phyloP scores from a whole-genome alignment of 2,797 vertebrate species.

The Sebastes minor region DNA sequence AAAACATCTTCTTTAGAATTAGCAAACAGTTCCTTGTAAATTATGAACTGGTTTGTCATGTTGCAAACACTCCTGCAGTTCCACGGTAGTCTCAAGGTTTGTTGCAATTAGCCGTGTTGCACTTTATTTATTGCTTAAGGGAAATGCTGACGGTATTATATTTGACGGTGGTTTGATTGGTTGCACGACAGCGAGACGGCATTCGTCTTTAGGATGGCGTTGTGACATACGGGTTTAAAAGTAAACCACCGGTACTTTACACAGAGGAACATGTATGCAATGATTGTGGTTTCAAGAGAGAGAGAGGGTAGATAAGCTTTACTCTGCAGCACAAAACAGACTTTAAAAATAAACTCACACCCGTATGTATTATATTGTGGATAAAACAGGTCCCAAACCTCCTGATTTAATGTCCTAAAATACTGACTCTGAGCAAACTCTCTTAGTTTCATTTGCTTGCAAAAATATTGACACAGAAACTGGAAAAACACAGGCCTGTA shows the following conservation, averaged over 20 bases:
- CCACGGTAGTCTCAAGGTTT: background rate
- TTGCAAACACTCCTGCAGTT: slow-evolving; percentile 18
- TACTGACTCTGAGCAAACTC: background rate
- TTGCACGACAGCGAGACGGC: background rate
- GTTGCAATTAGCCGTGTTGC: slow-evolving; percentile 9
- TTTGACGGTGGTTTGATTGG: background rate
- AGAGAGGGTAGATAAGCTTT: background rate
- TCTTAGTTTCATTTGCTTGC: background rate
- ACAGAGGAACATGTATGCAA: background rate
- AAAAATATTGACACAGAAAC: background rate
- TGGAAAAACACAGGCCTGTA: background rate
- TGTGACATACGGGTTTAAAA: background rate
- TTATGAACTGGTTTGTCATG: slow-evolving; percentile 1
- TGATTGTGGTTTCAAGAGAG: background rate
- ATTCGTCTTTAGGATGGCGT: background rate
- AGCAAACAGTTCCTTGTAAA: slow-evolving; percentile 21
- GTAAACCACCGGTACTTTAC: background rate
- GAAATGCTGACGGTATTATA: background rate
- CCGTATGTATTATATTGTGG: background rate
- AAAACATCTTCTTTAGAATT: slow-evolving; percentile 18
- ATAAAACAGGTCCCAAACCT: background rate
- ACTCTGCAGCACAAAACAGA: background rate
- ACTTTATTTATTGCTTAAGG: background rate
- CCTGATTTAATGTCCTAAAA: background rate
- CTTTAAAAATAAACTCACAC: background rate